phyloP scores from a whole-genome alignment of 2,797 vertebrate species.

The Gymnoscopelus microlampas region DNA sequence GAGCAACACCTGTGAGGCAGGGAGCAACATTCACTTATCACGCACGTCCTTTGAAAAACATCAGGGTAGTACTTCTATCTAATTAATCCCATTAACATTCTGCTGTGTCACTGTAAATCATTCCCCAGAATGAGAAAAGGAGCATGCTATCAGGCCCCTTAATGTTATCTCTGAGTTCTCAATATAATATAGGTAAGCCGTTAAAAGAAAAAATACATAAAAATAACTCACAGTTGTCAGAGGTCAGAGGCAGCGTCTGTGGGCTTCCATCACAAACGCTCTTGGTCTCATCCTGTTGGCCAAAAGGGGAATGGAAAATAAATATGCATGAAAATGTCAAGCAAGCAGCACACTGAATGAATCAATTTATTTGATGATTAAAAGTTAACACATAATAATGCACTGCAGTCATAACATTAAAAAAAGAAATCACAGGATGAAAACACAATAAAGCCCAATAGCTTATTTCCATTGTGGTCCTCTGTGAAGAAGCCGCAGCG shows the following conservation, averaged over 20 bases:
- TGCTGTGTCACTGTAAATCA: background rate
- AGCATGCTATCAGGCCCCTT: no score
- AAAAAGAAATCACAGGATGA: no score
- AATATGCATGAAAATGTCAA: slow-evolving; percentile 23
- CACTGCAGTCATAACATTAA: no score
- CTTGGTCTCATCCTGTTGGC: slow-evolving; percentile 68
- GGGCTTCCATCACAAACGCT: slow-evolving; percentile 62
- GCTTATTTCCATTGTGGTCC: no score
- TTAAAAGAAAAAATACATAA: no score
- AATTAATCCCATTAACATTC: background rate
- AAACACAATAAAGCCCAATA: no score
- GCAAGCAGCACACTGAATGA: background rate
- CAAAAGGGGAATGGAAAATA: slow-evolving; percentile 24
- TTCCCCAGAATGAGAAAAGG: slow-evolving; percentile 5
- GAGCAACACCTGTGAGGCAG: slow-evolving; percentile 26
- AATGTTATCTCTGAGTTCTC: no score
- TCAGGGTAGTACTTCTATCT: slow-evolving; percentile 1
- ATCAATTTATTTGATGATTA: no score
- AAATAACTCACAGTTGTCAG: slow-evolving; percentile 73
- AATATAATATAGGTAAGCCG: no score
- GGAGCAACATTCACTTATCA: slow-evolving; percentile 30
- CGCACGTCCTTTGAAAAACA: slow-evolving; percentile 23
- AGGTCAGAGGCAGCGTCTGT: slow-evolving; percentile 50
- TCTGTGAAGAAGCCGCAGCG: background rate
- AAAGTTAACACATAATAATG: no score